Conservation (phyloP, 2,797 vertebrate species). For the Danio choprae region DNA sequence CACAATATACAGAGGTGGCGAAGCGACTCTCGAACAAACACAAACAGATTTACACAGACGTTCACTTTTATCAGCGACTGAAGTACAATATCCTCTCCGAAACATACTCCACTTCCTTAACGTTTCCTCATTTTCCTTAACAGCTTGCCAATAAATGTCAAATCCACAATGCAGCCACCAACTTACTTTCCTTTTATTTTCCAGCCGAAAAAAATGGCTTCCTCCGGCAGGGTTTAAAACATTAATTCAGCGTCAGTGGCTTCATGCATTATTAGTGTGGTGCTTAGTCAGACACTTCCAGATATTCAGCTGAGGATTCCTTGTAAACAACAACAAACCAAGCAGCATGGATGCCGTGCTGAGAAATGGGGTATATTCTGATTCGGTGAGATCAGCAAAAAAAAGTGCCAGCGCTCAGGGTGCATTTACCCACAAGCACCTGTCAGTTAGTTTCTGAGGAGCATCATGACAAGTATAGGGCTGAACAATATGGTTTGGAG, state of each 20-base stretch:
- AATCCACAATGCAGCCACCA: slow-evolving; percentile 31
- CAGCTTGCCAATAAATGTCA: slow-evolving; percentile 61
- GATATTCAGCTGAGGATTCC: slow-evolving; percentile 36
- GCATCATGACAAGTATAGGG: too few species aligned
- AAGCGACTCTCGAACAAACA: slow-evolving; percentile 13
- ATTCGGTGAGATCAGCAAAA: slow-evolving; percentile 26
- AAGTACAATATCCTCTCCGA: slow-evolving; percentile 69
- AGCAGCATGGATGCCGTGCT: slow-evolving; percentile 20
- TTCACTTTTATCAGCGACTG: slow-evolving; percentile 42
- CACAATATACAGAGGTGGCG: not conserved
- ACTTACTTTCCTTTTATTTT: slow-evolving; percentile 39
- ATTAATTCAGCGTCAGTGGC: slow-evolving; percentile 16
- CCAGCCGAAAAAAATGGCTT: not conserved
- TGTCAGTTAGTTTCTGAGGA: not conserved
- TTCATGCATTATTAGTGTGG: slow-evolving; percentile 28
- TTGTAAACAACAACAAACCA: slow-evolving; percentile 47
- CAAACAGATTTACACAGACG: slow-evolving; percentile 15
- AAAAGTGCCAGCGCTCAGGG: not conserved
- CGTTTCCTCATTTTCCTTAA: slow-evolving; percentile 45
- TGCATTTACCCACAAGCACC: not conserved
- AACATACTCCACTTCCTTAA: slow-evolving; percentile 66
- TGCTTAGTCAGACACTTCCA: slow-evolving; percentile 44
- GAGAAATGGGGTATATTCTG: slow-evolving; percentile 11
- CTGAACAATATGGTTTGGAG: too few species aligned
- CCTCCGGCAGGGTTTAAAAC: not conserved